Percentiles rank a stretch among this genome's conserved stretches.
Conservation (phyloP, 2,797 vertebrate species). For the Phalloptychus januarius region DNA sequence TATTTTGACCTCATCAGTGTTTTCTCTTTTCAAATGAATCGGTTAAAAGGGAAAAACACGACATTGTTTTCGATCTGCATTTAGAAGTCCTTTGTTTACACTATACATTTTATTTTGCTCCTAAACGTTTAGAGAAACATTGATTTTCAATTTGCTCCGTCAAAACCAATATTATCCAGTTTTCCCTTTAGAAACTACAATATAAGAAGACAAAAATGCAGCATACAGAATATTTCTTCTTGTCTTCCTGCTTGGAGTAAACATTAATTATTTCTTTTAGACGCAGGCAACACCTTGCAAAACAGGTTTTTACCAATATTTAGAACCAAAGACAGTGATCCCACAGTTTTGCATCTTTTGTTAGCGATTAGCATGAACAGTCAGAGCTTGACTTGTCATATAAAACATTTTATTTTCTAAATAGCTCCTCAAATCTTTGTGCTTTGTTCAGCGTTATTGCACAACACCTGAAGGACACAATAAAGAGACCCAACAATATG, state of each 20-base stretch:
- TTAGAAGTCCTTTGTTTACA: not conserved
- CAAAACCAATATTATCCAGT: not conserved
- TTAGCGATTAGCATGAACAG: not conserved
- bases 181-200: not conserved
- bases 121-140: not conserved
- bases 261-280: not conserved
- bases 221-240: not conserved
- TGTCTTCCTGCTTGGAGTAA: not conserved
- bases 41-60: not conserved
- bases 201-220: not conserved
- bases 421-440: not conserved
- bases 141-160: not conserved
- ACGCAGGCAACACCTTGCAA: not conserved
- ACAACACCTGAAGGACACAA: not conserved
- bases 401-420: not conserved
- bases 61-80: not conserved
- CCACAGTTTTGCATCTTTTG: not conserved
- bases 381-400: not conserved
- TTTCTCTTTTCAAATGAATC: not conserved
- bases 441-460: not conserved
- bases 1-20: not conserved
- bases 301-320: not conserved
- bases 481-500: not conserved
- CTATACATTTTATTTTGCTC: too few relatives aligned
- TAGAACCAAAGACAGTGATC: not conserved